A percentile compares a stretch with the other conserved stretches of the same genome.
Evolutionary conservation across 2,888 invertebrate genomes (phyloP).

Genomic region (Thumatha senex): DNA sequence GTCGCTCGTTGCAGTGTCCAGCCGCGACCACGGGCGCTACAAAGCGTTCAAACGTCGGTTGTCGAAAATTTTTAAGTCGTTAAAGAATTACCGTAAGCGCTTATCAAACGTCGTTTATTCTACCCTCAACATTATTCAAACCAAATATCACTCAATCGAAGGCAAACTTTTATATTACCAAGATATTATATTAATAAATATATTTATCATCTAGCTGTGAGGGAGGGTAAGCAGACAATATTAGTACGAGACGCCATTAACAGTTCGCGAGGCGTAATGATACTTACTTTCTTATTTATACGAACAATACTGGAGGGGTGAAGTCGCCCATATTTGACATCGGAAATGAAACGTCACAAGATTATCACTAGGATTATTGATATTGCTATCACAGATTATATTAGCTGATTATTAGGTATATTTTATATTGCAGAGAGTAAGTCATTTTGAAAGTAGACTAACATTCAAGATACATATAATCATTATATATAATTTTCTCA

Average conservation of each 20-base stretch:
- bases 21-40: too few relatives aligned
- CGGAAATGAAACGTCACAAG: conserved; percentile 80
- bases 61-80: neutral
- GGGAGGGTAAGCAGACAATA: conserved; percentile 26
- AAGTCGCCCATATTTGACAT: conserved; percentile 56
- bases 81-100: too few relatives aligned
- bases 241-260: conserved; percentile 10
- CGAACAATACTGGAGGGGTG: conserved; percentile 54
- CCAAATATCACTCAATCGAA: too few relatives aligned
- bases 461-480: too few relatives aligned
- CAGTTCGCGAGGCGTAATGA: conserved; percentile 38
- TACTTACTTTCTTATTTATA: conserved; percentile 57
- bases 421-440: conserved; percentile 10
- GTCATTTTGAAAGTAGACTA: too few relatives aligned
- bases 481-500: too few relatives aligned
- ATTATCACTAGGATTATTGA: conserved; percentile 74
- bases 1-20: too few relatives aligned
- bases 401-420: conserved; percentile 38
- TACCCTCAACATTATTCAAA: too few relatives aligned
- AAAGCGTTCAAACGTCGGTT: neutral
- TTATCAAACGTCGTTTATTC: too few relatives aligned
- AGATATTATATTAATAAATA: neutral
- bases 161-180: too few relatives aligned
- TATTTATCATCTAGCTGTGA: conserved; percentile 4
- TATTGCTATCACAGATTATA: conserved; percentile 51